Conservation (phyloP, 2,113 vertebrate genomes). For the Chaenogobius annularis region DNA sequence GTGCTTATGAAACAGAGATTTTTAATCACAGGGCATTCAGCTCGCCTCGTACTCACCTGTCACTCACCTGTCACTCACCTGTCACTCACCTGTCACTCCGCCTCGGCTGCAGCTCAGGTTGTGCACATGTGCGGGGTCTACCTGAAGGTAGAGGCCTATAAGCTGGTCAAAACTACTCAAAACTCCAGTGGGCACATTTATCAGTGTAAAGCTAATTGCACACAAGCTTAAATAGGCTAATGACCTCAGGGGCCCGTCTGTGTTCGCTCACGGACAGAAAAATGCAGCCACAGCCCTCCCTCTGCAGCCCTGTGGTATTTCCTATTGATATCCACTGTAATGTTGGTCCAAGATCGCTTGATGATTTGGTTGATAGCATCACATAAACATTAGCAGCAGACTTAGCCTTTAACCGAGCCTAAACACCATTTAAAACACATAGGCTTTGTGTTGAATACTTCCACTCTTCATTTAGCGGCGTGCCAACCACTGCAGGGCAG, state of each 20-base stretch:
- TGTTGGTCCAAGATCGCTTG: too few species aligned
- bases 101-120: too few species aligned
- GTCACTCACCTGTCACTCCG: too few species aligned
- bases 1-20: too few species aligned
- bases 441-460: neutral
- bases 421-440: neutral
- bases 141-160: too few species aligned
- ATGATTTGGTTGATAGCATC: neutral
- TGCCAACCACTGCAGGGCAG: too few species aligned
- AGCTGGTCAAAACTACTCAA: too few species aligned
- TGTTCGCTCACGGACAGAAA: conserved; percentile 41
- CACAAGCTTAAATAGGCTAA: neutral
- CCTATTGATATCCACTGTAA: conserved; percentile 12
- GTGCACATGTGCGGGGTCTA: too few species aligned
- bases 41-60: too few species aligned
- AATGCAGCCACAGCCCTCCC: conserved; percentile 24
- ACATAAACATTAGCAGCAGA: neutral
- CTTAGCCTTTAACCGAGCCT: neutral
- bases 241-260: conserved; percentile 15
- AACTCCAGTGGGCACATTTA: neutral
- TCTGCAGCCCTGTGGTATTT: conserved; percentile 4
- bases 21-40: too few species aligned
- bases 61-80: too few species aligned
- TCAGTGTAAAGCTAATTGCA: conserved; percentile 11
- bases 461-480: neutral